A percentile compares a stretch with the other conserved stretches of the same genome.
These are phyloP conservation scores for Ameiurus melas DNA, from an alignment of 2,113 vertebrate genomes.

Conservation along the genomic window DNA sequence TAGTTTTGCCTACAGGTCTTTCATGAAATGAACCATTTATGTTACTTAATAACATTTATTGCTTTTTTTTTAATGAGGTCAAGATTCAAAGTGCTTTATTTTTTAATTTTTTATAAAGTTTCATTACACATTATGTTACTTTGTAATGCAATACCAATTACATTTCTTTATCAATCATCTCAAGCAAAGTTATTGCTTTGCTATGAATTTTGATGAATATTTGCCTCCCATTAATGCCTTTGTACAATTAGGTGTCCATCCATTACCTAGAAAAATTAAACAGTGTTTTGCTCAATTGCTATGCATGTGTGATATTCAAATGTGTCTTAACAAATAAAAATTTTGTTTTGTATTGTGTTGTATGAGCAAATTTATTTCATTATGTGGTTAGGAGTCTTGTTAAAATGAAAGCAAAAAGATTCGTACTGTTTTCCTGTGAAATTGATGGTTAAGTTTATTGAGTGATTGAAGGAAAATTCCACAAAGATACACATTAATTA, in stretches of 20 bases:
- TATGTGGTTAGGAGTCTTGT: neutral
- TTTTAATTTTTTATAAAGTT: neutral
- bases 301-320: neutral
- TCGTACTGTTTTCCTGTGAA: neutral
- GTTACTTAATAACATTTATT: neutral
- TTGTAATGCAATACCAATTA: neutral
- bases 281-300: neutral
- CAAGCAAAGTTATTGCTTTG: neutral
- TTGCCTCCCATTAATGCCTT: neutral
- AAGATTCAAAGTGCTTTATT: neutral
- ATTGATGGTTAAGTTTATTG: neutral
- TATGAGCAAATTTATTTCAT: neutral
- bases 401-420: neutral
- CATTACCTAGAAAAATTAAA: neutral
- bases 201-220: neutral
- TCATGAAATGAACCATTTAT: neutral
- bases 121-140: neutral
- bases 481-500: neutral
- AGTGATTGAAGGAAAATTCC: neutral
- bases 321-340: neutral
- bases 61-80: neutral
- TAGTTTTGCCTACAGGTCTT: neutral
- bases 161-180: neutral
- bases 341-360: neutral
- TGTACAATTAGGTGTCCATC: neutral